Evolutionary conservation across 2,888 invertebrate species (phyloP).

Genomic region (Melitaea athalia): DNA sequence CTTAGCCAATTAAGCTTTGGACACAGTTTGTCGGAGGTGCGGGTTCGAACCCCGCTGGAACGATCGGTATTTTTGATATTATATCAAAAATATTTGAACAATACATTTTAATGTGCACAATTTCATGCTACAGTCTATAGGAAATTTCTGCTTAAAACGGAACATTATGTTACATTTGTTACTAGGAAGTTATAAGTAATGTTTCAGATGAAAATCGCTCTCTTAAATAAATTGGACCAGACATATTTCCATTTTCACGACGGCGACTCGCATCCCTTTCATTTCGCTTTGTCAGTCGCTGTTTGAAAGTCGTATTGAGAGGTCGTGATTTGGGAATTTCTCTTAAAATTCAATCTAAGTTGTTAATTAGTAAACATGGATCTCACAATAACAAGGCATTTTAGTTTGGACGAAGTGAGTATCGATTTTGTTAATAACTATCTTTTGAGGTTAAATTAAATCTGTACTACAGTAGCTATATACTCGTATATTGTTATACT

Average conservation of each 20-base stretch:
- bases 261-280: constrained; percentile 45
- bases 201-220: neutral
- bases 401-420: constrained; percentile 79
- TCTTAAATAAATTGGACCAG: constrained; percentile 47
- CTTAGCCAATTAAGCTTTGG: too few species aligned
- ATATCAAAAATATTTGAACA: too few species aligned
- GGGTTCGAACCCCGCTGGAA: too few species aligned
- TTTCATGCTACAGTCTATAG: too few species aligned
- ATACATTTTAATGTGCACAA: too few species aligned
- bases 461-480: neutral
- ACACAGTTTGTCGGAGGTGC: too few species aligned
- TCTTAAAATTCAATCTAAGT: constrained; percentile 6
- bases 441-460: neutral
- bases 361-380: constrained; percentile 64
- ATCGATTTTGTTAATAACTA: neutral
- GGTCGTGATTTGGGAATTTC: constrained; percentile 41
- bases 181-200: neutral
- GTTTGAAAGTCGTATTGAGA: constrained; percentile 42
- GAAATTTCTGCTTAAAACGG: too few species aligned
- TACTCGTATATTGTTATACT: too few species aligned
- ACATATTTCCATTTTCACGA: constrained; percentile 44
- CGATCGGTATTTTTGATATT: too few species aligned
- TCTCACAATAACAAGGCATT: constrained; percentile 75
- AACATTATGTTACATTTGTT: neutral
- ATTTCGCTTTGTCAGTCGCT: constrained; percentile 61